These are phyloP conservation scores for Aptenodytes patagonicus DNA, from an alignment of 2,113 vertebrate genomes.

Conservation along the genomic window DNA sequence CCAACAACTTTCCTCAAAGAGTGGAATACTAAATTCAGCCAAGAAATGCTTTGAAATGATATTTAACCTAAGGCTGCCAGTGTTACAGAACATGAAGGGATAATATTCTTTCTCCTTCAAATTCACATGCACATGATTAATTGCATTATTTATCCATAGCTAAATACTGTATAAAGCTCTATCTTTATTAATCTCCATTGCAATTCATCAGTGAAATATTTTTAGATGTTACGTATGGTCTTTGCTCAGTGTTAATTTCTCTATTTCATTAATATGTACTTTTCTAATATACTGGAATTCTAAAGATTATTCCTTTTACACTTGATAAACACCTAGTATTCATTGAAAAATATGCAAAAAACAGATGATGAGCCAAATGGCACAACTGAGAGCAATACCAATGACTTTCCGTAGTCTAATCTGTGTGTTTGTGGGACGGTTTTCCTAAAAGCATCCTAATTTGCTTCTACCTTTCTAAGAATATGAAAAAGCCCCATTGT, in stretches of 20 bases:
- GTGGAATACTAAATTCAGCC: conserved; percentile 45
- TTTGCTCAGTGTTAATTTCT: background rate
- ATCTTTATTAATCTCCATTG: background rate
- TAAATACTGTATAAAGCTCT: background rate
- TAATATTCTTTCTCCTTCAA: background rate
- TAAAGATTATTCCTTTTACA: background rate
- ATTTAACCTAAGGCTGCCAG: conserved; percentile 57
- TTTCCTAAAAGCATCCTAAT: background rate
- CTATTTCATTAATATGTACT: background rate
- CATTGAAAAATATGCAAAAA: background rate
- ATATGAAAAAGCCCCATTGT: background rate
- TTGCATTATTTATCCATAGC: conserved; percentile 6
- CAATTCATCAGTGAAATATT: background rate
- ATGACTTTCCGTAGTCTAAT: background rate
- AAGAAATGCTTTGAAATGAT: conserved; percentile 60
- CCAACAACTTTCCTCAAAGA: conserved; percentile 59
- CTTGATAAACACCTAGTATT: background rate
- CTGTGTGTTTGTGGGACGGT: background rate
- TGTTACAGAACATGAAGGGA: conserved; percentile 34
- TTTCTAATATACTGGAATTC: background rate
- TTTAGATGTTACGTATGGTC: background rate
- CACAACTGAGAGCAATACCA: background rate
- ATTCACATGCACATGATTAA: background rate
- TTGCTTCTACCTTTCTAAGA: background rate
- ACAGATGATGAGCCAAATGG: background rate